Percentiles rank a stretch among this genome's conserved stretches.
Conservation (phyloP, 1,140 invertebrate species). For the Apis laboriosa region DNA sequence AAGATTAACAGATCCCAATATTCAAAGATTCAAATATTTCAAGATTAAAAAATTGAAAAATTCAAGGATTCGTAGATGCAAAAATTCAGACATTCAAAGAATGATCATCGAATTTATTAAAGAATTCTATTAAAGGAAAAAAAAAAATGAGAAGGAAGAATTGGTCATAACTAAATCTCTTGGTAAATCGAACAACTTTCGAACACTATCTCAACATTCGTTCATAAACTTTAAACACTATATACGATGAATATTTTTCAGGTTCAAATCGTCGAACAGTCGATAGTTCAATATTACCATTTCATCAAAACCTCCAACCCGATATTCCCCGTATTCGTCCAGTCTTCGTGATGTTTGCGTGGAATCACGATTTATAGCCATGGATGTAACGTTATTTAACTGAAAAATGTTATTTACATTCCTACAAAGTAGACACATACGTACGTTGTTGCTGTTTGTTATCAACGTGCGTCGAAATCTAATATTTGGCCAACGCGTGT, state of each 20-base stretch:
- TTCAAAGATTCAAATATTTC: no score
- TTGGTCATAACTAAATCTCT: neutral
- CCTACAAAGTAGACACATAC: no score
- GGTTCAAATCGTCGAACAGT: neutral
- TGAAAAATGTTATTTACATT: constrained; percentile 23
- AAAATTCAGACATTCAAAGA: no score
- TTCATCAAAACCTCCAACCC: neutral
- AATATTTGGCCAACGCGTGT: neutral
- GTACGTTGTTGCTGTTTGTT: neutral
- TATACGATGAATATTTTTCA: neutral
- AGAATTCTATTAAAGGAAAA: neutral
- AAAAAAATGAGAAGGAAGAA: neutral
- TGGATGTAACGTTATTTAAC: constrained; percentile 17
- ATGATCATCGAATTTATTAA: no score
- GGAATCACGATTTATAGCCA: constrained; percentile 5
- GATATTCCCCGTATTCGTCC: neutral
- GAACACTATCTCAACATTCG: no score
- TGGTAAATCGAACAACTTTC: neutral
- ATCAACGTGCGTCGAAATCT: neutral
- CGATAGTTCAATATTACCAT: constrained; percentile 17
- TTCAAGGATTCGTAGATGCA: no score
- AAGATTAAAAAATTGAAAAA: no score
- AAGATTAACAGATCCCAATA: no score
- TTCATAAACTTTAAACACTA: no score
- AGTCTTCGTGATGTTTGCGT: neutral